These are phyloP conservation scores for Gallinago undulata DNA, from an alignment of 2,113 vertebrate genomes.

Conservation along the genomic window DNA sequence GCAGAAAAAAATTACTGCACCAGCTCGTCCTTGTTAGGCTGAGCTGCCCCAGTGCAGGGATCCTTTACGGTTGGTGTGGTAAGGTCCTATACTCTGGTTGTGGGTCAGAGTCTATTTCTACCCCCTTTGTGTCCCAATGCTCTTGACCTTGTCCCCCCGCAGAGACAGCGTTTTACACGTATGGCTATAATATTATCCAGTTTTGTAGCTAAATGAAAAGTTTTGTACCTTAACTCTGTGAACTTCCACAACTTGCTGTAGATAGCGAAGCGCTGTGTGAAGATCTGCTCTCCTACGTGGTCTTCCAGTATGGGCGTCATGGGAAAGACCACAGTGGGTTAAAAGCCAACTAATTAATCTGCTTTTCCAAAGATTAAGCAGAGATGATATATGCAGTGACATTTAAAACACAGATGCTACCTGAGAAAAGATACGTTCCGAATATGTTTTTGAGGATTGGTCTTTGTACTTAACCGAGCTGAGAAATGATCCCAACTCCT, in stretches of 20 bases:
- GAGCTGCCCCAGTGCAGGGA: background rate
- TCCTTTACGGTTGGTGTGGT: background rate
- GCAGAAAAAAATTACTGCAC: background rate
- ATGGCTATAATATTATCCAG: background rate
- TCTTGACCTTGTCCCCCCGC: background rate
- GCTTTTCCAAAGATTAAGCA: background rate
- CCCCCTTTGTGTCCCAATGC: background rate
- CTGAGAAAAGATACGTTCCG: background rate
- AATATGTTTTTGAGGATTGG: background rate
- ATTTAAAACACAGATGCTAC: background rate
- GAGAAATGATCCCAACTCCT: background rate
- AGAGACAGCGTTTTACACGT: background rate
- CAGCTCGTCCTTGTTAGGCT: background rate
- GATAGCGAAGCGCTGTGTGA: background rate
- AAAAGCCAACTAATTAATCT: background rate
- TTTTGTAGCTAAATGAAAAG: background rate
- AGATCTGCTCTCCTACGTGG: background rate
- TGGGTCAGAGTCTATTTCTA: background rate
- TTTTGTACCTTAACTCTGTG: background rate
- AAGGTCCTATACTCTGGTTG: background rate
- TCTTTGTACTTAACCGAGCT: background rate
- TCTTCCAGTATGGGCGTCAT: background rate
- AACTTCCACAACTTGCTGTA: background rate
- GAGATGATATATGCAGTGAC: background rate
- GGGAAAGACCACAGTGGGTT: background rate